phyloP scores from a whole-genome alignment of 1,140 invertebrate genomes.

The Drosophila watanabei region DNA sequence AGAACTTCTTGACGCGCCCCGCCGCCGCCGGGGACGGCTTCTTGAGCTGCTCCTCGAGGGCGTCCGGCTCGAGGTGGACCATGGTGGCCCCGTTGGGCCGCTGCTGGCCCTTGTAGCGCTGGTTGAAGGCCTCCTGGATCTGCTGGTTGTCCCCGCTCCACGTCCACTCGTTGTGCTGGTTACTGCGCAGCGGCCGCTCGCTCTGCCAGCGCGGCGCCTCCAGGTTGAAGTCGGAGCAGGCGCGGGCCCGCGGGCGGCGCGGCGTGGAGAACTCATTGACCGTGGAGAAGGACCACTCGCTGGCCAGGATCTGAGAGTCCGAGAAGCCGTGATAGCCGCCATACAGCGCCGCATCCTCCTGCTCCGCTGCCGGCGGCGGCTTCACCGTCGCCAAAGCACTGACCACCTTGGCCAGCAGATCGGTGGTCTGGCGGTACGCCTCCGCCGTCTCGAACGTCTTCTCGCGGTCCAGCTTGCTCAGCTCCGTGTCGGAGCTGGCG shows the following conservation, averaged over 20 bases:
- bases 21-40: slow-evolving; percentile 27
- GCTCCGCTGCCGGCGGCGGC: slow-evolving; percentile 86
- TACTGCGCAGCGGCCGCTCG: slow-evolving; percentile 43
- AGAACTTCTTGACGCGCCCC: slow-evolving; percentile 78
- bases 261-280: slow-evolving; percentile 85
- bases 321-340: slow-evolving; percentile 88
- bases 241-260: slow-evolving; percentile 86
- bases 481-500: slow-evolving; percentile 90
- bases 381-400: slow-evolving; percentile 90
- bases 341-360: slow-evolving; percentile 68
- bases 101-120: slow-evolving; percentile 61
- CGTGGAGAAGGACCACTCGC: slow-evolving; percentile 87
- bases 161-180: slow-evolving; percentile 79
- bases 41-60: slow-evolving; percentile 61
- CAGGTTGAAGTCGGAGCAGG: slow-evolving; percentile 85
- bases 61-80: slow-evolving; percentile 68
- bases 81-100: slow-evolving; percentile 41
- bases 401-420: slow-evolving; percentile 90
- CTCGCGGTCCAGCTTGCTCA: slow-evolving; percentile 91
- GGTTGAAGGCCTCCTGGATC: slow-evolving; percentile 82
- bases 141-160: slow-evolving; percentile 85
- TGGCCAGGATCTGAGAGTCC: slow-evolving; percentile 90
- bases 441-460: slow-evolving; percentile 89
- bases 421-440: slow-evolving; percentile 90
- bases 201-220: slow-evolving; percentile 52